Conservation (phyloP, 2,888 invertebrate species). For the Campoplex nolae region DNA sequence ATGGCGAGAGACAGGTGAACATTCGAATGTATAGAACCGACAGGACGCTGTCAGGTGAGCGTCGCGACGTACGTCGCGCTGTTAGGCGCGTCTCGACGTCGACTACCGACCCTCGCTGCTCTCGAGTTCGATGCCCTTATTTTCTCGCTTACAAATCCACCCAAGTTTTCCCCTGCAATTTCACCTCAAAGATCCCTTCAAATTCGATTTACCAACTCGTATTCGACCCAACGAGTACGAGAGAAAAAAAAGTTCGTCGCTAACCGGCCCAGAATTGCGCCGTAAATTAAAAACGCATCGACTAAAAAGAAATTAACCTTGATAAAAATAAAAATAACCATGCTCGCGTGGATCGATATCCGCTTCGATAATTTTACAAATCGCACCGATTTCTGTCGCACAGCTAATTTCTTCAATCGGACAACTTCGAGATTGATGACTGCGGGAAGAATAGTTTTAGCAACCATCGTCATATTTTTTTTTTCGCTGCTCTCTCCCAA, state of each 20-base stretch:
- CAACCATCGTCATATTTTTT: not conserved
- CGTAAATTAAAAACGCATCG: not conserved
- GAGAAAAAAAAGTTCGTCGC: not conserved
- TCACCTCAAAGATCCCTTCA: conserved; percentile 22
- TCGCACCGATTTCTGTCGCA: not conserved
- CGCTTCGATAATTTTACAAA: not conserved
- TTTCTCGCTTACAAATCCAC: conserved; percentile 37
- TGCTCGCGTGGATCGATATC: conserved; percentile 1
- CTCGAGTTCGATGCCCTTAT: conserved; percentile 65
- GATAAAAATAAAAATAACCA: conserved; percentile 2
- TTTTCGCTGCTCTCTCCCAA: not conserved
- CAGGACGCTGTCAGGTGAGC: conserved; percentile 44
- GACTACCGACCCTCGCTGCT: conserved; percentile 42
- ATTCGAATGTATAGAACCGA: conserved; percentile 31
- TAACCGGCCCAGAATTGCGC: not conserved
- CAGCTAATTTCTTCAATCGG: not conserved
- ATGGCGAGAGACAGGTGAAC: conserved; percentile 4
- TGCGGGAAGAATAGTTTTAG: no score
- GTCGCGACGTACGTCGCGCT: conserved; percentile 64
- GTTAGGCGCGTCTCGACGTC: conserved; percentile 64
- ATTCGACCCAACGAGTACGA: not conserved
- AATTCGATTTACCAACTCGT: not conserved
- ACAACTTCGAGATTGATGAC: no score
- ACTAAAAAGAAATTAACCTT: conserved; percentile 7
- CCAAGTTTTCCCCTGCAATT: conserved; percentile 32